Conservation (phyloP, 2,888 invertebrate species). For the Dynastes maya region DNA sequence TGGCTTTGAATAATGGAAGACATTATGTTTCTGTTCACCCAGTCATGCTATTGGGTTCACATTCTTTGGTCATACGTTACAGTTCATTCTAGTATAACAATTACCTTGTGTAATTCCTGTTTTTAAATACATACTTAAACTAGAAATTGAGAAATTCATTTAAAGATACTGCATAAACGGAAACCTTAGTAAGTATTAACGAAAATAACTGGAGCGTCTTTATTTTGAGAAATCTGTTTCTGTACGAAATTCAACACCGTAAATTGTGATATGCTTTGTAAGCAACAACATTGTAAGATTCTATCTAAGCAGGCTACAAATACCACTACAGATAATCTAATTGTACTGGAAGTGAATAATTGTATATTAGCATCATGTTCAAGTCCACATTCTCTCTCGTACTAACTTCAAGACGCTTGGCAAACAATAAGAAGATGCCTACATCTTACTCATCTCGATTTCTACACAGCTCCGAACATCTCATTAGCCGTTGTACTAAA, state of each 20-base stretch:
- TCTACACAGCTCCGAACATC: slow-evolving; percentile 18
- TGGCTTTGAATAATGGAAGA: no score
- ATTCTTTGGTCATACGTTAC: no score
- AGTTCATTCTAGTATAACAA: no score
- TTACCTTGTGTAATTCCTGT: no score
- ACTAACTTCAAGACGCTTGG: background rate
- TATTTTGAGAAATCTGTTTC: no score
- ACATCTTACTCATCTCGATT: slow-evolving; percentile 1
- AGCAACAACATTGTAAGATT: slow-evolving; percentile 5
- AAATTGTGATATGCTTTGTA: slow-evolving; percentile 4
- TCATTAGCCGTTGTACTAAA: slow-evolving; percentile 23
- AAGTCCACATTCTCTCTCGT: background rate
- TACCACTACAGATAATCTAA: slow-evolving; percentile 1
- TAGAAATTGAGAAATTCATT: no score
- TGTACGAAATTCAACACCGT: background rate
- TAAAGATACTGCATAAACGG: no score
- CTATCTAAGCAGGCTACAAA: slow-evolving; percentile 6
- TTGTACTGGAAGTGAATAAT: slow-evolving; percentile 14
- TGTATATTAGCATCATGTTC: slow-evolving; percentile 14
- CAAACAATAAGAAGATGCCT: slow-evolving; percentile 7
- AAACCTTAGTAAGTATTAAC: no score
- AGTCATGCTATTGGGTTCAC: no score
- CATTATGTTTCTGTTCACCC: no score
- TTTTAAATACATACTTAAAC: no score
- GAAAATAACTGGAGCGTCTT: no score